phyloP scores from a whole-genome alignment of 2,113 vertebrate genomes.

The Xiphias gladius region DNA sequence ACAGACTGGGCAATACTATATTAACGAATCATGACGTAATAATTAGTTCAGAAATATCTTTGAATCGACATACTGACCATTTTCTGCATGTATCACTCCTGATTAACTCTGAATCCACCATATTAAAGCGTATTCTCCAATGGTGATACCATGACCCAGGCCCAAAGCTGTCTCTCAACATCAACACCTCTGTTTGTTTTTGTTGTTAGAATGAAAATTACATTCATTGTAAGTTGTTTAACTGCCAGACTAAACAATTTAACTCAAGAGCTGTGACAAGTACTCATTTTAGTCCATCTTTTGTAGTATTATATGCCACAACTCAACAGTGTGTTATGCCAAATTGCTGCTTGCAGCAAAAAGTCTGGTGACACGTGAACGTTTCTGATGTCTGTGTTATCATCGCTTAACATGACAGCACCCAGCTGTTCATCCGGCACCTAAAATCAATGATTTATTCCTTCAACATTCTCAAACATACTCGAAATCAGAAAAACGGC shows the following conservation, averaged over 20 bases:
- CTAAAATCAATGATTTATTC: not conserved
- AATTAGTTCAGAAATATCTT: too few relatives aligned
- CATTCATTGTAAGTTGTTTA: not conserved
- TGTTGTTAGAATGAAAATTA: not conserved
- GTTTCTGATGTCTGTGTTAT: not conserved
- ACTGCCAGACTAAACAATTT: too few relatives aligned
- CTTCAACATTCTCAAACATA: too few relatives aligned
- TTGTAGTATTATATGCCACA: not conserved
- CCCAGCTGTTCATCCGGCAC: constrained; percentile 10
- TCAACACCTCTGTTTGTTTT: too few relatives aligned
- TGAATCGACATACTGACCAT: too few relatives aligned
- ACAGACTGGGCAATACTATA: not conserved
- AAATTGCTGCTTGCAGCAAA: not conserved
- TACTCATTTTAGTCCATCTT: not conserved
- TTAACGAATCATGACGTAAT: not conserved
- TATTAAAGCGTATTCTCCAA: too few relatives aligned
- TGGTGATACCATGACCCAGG: too few relatives aligned
- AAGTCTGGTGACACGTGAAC: not conserved
- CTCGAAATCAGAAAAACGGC: not conserved
- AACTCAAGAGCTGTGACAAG: not conserved
- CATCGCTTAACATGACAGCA: not conserved
- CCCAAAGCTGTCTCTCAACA: too few relatives aligned
- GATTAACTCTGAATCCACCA: too few relatives aligned
- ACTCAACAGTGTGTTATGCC: not conserved
- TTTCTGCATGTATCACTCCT: too few relatives aligned